These are phyloP conservation scores for Psophia crepitans DNA, from an alignment of 2,113 vertebrate species.

Conservation along the genomic window DNA sequence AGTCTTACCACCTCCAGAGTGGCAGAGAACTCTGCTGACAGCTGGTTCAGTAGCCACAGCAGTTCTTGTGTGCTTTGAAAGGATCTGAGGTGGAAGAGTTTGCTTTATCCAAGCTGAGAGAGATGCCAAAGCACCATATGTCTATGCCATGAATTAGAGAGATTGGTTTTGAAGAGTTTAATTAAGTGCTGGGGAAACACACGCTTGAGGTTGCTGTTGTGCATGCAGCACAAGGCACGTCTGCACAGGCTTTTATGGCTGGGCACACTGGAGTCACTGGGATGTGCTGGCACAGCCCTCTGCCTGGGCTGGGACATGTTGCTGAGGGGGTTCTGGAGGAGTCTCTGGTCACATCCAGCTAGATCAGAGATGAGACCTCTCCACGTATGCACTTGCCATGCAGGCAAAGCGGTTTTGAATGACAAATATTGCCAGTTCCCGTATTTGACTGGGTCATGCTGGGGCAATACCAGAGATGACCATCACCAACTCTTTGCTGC, in stretches of 20 bases:
- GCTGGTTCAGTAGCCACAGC: not conserved
- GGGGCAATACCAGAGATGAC: not conserved
- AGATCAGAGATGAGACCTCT: not conserved
- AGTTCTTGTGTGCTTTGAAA: not conserved
- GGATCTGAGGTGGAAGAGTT: not conserved
- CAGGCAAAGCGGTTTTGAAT: not conserved
- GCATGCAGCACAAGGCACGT: not conserved
- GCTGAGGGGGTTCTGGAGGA: not conserved
- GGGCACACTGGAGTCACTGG: not conserved
- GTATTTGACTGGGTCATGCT: not conserved
- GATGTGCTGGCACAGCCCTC: not conserved
- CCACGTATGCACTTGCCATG: rapidly evolving
- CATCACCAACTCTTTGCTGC: no score
- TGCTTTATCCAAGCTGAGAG: not conserved
- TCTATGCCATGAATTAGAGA: not conserved
- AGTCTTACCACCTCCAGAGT: not conserved
- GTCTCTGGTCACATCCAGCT: not conserved
- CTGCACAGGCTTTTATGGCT: not conserved
- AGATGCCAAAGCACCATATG: not conserved
- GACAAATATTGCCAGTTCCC: rapidly evolving
- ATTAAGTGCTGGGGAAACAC: not conserved
- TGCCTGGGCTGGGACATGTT: not conserved
- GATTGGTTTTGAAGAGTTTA: not conserved
- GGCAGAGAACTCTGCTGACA: not conserved
- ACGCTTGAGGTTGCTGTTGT: not conserved